Base-by-base conservation (phyloP, 2,113 vertebrate species). In the Benitochromis conjunctus region DNA sequence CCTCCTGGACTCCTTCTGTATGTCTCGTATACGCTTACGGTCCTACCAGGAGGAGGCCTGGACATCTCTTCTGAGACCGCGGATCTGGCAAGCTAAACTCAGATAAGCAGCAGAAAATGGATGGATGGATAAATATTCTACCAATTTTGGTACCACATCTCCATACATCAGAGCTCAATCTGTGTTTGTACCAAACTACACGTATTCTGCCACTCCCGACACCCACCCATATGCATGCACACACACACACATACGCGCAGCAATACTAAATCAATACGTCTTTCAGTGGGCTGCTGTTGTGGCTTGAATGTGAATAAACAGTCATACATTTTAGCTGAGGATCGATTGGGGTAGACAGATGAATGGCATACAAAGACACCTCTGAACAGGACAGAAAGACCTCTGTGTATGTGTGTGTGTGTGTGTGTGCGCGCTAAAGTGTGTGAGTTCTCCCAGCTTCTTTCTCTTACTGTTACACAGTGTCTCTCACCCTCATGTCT, bases 301-400 rank as follows among this genome's bases (percentile, higher is more conserved):
- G 87, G 88, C 89, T 79, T 86, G 92, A 93, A 93, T 92, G 93
- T 94, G 95, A 96, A 96, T 95, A 95, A 96, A 95, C 95, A 94
- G 91, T 83, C 41, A 48, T 91, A 91, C 88, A 92, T 96, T 95
- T 94, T 91, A 92, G 91, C 82, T 16, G 66, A 74, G 91, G 79
- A 95, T 96, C 95, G 85, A 95, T 95, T 48, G 53, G 81, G 82
- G 92, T 16, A 87, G 95, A 95, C 91, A 86, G 93, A 94, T 94
- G 94, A 95, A 93, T 93, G 92, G 89, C 62, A 80, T 3, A 91
- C 86, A 86, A 90, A 91, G 90, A 87, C 90, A 89, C 91, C 82
- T 88, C 88, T 58, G 88, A 88, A 55, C 90, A 79, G 85, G 91
- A 83, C 86, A 80, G 64, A 84, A 10, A 80, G 85, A 53, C 80